A percentile compares a stretch with the other conserved stretches of the same genome.
Conservation (phyloP, 2,113 vertebrate genomes). For the Paradoxurus hermaphroditus region DNA sequence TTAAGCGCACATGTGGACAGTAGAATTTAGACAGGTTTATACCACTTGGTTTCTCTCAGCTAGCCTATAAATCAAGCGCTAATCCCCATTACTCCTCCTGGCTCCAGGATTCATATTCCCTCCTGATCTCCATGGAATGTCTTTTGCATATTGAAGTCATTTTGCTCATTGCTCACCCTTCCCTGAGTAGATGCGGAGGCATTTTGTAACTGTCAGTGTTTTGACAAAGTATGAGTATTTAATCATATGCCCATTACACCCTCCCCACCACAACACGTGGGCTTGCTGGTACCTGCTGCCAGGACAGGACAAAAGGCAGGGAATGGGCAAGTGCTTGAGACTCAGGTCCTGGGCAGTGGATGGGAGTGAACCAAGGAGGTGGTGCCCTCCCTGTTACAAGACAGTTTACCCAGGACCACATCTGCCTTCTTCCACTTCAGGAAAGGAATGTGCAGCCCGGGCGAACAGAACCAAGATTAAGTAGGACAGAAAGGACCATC, state of each 20-base stretch:
- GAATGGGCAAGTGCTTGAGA: neutral
- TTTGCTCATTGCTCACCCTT: conserved; percentile 57
- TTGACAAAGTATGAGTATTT: conserved; percentile 61
- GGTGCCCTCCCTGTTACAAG: neutral
- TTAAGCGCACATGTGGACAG: rapidly evolving
- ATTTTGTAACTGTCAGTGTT: conserved; percentile 59
- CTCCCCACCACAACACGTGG: neutral
- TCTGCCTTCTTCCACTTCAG: neutral
- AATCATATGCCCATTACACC: conserved; percentile 31
- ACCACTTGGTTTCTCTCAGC: conserved; percentile 37
- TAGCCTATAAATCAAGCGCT: conserved; percentile 63
- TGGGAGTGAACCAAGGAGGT: neutral
- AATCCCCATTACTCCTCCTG: conserved; percentile 47
- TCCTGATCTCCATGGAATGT: conserved; percentile 29
- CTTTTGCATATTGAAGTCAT: conserved; percentile 72
- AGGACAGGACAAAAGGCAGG: neutral
- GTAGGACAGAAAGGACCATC: conserved; percentile 45
- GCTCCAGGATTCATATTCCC: conserved; percentile 56
- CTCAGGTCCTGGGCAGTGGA: neutral
- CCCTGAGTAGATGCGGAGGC: conserved; percentile 28
- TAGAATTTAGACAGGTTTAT: neutral
- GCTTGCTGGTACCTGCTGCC: neutral
- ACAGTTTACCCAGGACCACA: neutral
- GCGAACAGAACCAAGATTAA: conserved; percentile 14
- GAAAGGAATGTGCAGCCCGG: neutral